These are phyloP conservation scores for Ageneiosus marmoratus DNA, from an alignment of 2,113 vertebrate species.

Conservation along the genomic window DNA sequence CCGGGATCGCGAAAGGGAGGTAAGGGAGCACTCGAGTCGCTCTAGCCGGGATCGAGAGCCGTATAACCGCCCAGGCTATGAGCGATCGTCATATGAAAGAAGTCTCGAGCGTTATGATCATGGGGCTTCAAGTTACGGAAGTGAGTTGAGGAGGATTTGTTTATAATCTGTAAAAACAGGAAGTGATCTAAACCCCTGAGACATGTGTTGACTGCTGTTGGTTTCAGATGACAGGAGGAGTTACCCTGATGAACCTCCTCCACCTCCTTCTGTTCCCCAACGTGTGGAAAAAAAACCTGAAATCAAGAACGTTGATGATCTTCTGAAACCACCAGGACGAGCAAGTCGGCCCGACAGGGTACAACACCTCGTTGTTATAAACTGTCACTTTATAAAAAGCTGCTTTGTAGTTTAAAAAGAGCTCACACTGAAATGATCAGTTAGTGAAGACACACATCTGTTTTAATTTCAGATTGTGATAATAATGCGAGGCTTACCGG, in stretches of 20 bases:
- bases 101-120: conserved; percentile 85
- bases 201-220: not conserved
- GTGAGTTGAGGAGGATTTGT: conserved; percentile 59
- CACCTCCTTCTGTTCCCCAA: conserved; percentile 77
- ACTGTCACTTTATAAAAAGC: not conserved
- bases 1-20: conserved; percentile 73
- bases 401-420: not conserved
- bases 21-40: conserved; percentile 65
- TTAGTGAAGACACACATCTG: not conserved
- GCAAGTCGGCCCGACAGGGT: conserved; percentile 91
- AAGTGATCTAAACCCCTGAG: not conserved
- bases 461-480: conserved; percentile 88
- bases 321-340: conserved; percentile 92
- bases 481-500: conserved; percentile 96
- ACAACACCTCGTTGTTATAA: conserved; percentile 25
- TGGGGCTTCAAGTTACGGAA: conserved; percentile 81
- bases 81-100: conserved; percentile 84
- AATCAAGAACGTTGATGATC: conserved; percentile 94
- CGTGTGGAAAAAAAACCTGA: conserved; percentile 94
- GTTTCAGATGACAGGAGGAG: conserved; percentile 84
- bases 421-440: not conserved
- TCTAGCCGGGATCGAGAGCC: conserved; percentile 77
- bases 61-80: conserved; percentile 83
- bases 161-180: not conserved
- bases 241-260: conserved; percentile 88